Base-by-base conservation (phyloP, 2,888 invertebrate genomes). In the Holacanthella duospinosa region DNA sequence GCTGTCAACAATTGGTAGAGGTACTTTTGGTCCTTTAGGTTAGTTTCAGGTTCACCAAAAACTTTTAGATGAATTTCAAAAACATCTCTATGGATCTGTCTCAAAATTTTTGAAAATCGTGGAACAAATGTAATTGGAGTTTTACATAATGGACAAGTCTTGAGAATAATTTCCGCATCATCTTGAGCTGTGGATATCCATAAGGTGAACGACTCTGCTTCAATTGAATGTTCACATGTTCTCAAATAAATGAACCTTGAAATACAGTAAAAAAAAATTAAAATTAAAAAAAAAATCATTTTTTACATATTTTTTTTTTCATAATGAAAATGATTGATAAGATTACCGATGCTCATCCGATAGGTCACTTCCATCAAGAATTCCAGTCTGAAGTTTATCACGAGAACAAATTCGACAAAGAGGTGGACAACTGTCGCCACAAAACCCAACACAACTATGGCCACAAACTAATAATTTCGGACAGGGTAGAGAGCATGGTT, bases 401-500 rank as follows among this genome's bases (percentile, higher is more conserved):
- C 26, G 1, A 6, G 44, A 1, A 21, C 60, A 60, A 16, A 9
- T 6, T 12, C 60, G 48, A 29, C 60, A 60, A n/a, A 60, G 12
- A 3, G 27, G 27, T 2, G 48, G 16, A n/a, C 60, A 60, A 53
- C 29, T 1, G 25, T 60, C 60, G 44, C 60, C 60, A 28, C 60
- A 60, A 60, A 26, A 60, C 44, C 60, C 60, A 60, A 60, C 16
- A 43, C 44, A 59, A 25, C 2, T 28, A 58, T 27, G 54, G 12
- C 54, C 54, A 54, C 54, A 54, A 16, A 6, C 24, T 21, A 54
- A 54, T 12, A 16, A 6, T 6, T 54, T 54, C 21, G 19, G 12
- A 21, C 54, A 54, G 6, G 54, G 54, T 21, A n/a, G n/a, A n/a
- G n/a, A n/a, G n/a, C n/a, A n/a, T n/a, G n/a, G n/a, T n/a, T n/a